Evolutionary conservation across 2,113 vertebrate species (phyloP).

Genomic region (Cyanoramphus novaezelandiae): DNA sequence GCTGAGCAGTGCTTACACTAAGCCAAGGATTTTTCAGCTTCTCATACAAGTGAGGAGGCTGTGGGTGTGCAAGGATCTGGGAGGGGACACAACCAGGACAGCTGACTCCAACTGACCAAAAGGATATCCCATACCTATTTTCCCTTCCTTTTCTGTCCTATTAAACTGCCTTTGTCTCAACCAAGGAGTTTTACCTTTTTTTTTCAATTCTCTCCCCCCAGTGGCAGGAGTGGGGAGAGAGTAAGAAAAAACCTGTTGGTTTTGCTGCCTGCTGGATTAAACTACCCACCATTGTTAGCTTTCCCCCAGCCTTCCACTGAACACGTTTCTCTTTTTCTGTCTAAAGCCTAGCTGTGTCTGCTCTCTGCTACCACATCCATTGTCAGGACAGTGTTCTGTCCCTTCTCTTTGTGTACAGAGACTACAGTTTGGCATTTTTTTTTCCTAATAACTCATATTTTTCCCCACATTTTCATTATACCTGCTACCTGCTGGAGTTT

Average conservation of each 20-base stretch:
- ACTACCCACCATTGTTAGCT: background rate
- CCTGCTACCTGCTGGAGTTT: background rate
- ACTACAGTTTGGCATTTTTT: background rate
- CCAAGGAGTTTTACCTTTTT: background rate
- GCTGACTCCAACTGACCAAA: background rate
- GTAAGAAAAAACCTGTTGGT: accelerated
- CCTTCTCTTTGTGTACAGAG: background rate
- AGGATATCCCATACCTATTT: background rate
- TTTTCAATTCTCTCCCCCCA: background rate
- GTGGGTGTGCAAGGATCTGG: too few species aligned
- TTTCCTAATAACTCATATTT: background rate
- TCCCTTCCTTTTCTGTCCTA: background rate
- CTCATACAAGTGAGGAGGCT: background rate
- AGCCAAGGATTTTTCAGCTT: background rate
- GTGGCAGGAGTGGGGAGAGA: background rate
- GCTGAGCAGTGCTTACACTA: background rate
- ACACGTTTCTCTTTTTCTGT: background rate
- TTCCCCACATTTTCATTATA: background rate
- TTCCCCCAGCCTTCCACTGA: background rate
- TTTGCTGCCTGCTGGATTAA: background rate
- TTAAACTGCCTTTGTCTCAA: background rate
- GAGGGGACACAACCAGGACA: background rate
- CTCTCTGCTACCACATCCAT: background rate
- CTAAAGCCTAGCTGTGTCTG: background rate
- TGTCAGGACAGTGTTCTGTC: background rate